These are phyloP conservation scores for Sphenodon punctatus DNA, from an alignment of 2,797 vertebrate species.

Conservation along the genomic window DNA sequence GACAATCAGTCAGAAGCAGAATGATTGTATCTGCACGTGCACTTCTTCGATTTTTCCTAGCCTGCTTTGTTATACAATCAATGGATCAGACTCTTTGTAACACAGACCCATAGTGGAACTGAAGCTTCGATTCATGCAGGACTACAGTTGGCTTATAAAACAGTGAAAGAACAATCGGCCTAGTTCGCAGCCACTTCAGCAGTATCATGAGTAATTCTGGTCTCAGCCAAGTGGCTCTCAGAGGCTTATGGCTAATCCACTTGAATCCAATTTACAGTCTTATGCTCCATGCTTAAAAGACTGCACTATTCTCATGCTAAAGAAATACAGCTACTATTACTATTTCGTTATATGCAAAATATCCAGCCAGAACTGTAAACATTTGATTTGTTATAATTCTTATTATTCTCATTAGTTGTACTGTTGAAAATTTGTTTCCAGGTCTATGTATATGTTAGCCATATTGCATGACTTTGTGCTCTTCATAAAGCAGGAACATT, in stretches of 20 bases:
- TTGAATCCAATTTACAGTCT: background rate
- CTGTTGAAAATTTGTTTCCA: background rate
- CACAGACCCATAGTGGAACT: too few species aligned
- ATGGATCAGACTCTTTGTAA: background rate
- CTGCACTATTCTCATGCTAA: background rate
- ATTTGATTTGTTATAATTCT: too few species aligned
- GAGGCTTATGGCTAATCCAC: background rate
- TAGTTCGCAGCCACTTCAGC: background rate
- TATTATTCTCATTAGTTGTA: background rate
- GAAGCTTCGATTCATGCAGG: too few species aligned
- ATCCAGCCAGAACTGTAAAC: background rate
- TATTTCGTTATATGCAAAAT: background rate
- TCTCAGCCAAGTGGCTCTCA: background rate
- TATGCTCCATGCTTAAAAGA: background rate
- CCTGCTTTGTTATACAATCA: background rate
- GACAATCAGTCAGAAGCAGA: background rate
- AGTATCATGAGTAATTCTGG: background rate
- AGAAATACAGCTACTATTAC: background rate
- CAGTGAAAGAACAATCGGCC: background rate
- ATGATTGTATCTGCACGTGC: background rate
- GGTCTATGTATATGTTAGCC: background rate
- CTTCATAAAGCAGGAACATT: background rate
- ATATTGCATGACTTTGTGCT: background rate
- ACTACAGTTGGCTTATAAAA: fast-evolving
- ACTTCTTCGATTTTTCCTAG: background rate